Base-by-base conservation (phyloP, 1,140 invertebrate species). In the Pomacea maculata region DNA sequence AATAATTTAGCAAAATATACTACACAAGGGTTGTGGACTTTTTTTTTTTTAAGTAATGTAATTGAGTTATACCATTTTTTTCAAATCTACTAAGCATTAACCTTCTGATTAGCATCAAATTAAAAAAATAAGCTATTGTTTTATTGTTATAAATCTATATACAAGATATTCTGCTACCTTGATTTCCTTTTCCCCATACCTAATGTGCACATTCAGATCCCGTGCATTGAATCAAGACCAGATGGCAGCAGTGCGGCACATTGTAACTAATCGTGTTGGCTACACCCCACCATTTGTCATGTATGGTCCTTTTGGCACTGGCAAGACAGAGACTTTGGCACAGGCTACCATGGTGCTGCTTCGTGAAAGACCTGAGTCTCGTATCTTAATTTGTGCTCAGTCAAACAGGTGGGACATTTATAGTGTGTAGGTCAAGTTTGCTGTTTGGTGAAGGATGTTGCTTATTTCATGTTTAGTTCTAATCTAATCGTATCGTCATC, bases 301-400 rank as follows among this genome's bases (percentile, higher is more conserved):
- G 19, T 95, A 96, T 65, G 96, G 93, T 68, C 96, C 96, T 2
- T 97, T 96, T 92, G 96, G 96, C 64, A 97, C 96, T 1, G 96
- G 96, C 2, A 97, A 97, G 89, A 97, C 96, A 0, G 97, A 95
- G 85, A 97, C 96, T 0, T 92, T 97, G 75, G 96, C 95, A 0
- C 94, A 96, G 86, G 94, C 88, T 9, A 84, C 94, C 0, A 88
- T 89, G 88, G 94, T 95, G 85, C 93, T 95, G 71, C 88, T 97
- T 25, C 90, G 95, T n/a, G 92, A 93, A 25, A 93, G 95, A 83
- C 91, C 93, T 2, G 91, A 94, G 8, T 93, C 94, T 3, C 93
- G 94, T 85, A 94, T 97, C 64, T 92, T 97, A 52, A 95, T 97
- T 17, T 97, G 96, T 89, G 97, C 96, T 0, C 96, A 97, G 91